phyloP scores from a whole-genome alignment of 2,797 vertebrate genomes.

The Kryptopterus vitreolus region DNA sequence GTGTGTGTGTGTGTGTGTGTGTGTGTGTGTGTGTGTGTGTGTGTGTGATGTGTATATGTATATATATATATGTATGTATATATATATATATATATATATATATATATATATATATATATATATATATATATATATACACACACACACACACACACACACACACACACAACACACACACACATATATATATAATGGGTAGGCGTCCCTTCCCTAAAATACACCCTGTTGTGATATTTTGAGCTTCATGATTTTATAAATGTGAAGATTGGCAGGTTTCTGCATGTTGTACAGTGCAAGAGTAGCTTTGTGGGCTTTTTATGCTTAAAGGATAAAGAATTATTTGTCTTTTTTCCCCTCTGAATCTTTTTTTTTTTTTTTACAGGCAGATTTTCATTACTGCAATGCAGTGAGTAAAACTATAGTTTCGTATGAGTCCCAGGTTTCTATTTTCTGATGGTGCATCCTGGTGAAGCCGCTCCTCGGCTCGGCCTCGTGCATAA shows the following conservation, averaged over 20 bases:
- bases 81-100: no score
- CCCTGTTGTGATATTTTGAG: constrained; percentile 1
- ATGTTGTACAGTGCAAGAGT: not conserved
- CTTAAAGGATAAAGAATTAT: not conserved
- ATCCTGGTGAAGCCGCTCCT: not conserved
- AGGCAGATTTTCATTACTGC: not conserved
- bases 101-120: no score
- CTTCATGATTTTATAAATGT: not conserved
- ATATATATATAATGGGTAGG: no score
- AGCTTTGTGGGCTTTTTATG: not conserved
- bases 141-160: no score
- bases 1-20: no score
- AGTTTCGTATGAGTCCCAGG: not conserved
- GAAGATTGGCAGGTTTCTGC: not conserved
- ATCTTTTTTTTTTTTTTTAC: no score
- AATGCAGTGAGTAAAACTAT: not conserved
- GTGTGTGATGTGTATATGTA: constrained; percentile 17
- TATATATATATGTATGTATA: no score
- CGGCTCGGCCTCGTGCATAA: not conserved
- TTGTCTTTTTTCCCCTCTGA: not conserved
- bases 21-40: no score
- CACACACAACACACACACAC: no score
- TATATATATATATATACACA: no score
- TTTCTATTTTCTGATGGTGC: not conserved
- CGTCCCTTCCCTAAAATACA: constrained; percentile 2